Evolutionary conservation across 2,113 vertebrate species (phyloP).

Genomic region (Urocynchramus pylzowi): DNA sequence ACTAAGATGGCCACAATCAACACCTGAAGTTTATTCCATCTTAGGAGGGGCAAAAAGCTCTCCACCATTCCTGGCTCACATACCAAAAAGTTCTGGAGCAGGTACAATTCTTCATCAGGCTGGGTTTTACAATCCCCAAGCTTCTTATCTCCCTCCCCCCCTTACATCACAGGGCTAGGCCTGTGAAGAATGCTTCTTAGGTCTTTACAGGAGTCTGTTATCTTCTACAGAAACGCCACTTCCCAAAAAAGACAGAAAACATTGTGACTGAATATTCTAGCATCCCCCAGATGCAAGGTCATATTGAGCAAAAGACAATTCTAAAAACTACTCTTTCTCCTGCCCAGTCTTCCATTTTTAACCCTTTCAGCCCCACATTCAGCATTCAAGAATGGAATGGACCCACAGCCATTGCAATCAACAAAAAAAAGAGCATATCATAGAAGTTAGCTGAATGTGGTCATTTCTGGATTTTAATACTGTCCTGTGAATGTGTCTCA

Average conservation of each 20-base stretch:
- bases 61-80: not conserved
- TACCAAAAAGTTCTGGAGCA: not conserved
- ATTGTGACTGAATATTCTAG: not conserved
- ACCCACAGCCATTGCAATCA: fast-evolving
- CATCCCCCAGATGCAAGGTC: not conserved
- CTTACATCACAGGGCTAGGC: not conserved
- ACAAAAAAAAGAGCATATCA: not conserved
- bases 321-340: not conserved
- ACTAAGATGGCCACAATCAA: not conserved
- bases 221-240: not conserved
- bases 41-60: fast-evolving
- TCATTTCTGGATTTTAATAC: not conserved
- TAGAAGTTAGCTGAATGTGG: not conserved
- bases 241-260: not conserved
- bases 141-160: fast-evolving
- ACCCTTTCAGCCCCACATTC: not conserved
- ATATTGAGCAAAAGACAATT: not conserved
- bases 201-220: not conserved
- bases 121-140: not conserved
- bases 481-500: not conserved
- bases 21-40: not conserved
- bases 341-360: not conserved
- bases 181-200: not conserved
- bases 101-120: not conserved
- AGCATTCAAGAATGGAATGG: not conserved